Conservation (phyloP, 2,888 invertebrate genomes). For the Eristalis tenax region DNA sequence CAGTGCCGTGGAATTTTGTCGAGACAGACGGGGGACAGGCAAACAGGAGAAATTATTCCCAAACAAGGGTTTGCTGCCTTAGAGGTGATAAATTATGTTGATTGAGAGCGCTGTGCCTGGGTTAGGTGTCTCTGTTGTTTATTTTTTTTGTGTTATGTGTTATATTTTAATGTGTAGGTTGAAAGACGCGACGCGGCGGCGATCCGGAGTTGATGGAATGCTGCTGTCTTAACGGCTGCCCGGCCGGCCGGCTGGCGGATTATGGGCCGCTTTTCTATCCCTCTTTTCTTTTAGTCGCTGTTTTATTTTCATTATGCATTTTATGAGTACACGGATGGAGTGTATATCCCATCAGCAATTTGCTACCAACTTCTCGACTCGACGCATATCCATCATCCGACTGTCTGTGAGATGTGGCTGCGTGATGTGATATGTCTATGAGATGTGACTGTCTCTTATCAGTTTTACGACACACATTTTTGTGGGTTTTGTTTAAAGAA, state of each 20-base stretch:
- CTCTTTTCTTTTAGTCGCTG: background rate
- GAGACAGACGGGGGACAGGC: background rate
- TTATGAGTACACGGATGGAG: slow-evolving; percentile 14
- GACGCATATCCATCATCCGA: slow-evolving; percentile 7
- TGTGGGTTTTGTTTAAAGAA: background rate
- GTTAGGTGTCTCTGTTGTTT: slow-evolving; percentile 37
- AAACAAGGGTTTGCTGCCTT: slow-evolving; percentile 33
- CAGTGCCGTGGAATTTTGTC: slow-evolving; percentile 27
- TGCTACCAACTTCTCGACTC: slow-evolving; percentile 22
- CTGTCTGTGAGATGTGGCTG: slow-evolving; percentile 2
- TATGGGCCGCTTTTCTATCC: background rate
- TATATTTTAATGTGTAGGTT: slow-evolving; percentile 48
- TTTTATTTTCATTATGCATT: slow-evolving; percentile 22
- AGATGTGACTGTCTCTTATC: background rate
- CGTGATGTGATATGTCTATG: background rate
- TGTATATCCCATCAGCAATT: slow-evolving; percentile 17
- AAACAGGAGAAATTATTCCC: slow-evolving; percentile 12
- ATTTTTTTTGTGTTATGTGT: too few species aligned
- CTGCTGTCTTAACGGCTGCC: slow-evolving; percentile 12
- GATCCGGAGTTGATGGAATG: slow-evolving; percentile 42
- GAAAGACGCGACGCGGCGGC: slow-evolving; percentile 6
- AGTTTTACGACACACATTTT: slow-evolving; percentile 29
- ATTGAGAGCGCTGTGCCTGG: slow-evolving; percentile 47
- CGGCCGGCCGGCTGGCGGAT: background rate
- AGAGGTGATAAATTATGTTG: slow-evolving; percentile 64